phyloP scores from a whole-genome alignment of 2,888 invertebrate genomes.

The Glomeris marginata region DNA sequence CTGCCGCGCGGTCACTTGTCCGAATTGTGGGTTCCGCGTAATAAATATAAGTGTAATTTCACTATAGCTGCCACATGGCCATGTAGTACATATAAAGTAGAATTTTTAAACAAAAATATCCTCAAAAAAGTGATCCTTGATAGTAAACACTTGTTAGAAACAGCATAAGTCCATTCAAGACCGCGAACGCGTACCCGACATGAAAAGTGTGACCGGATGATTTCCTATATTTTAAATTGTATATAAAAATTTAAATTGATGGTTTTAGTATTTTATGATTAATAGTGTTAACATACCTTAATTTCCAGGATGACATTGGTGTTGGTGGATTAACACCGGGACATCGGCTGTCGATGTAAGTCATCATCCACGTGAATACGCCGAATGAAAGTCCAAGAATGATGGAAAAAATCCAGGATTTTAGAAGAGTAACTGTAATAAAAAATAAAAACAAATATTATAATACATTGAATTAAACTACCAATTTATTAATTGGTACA shows the following conservation, averaged over 20 bases:
- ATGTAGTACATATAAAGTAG: too few relatives aligned
- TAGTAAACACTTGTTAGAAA: not conserved
- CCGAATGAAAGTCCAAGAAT: not conserved
- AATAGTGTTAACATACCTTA: not conserved
- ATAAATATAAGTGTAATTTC: too few relatives aligned
- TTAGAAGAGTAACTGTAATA: too few relatives aligned
- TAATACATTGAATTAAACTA: too few relatives aligned
- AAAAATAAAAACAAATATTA: too few relatives aligned
- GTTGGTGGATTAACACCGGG: conserved; percentile 3
- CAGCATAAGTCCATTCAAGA: not conserved
- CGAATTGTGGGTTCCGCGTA: too few relatives aligned
- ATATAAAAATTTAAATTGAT: not conserved
- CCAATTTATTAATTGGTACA: too few relatives aligned
- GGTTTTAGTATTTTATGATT: not conserved
- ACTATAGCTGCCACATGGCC: too few relatives aligned
- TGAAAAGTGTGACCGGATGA: conserved; percentile 1
- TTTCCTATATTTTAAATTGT: conserved; percentile 1
- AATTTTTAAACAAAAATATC: too few relatives aligned
- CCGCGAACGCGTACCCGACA: not conserved
- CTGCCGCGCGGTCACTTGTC: too few relatives aligned
- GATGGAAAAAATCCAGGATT: not conserved
- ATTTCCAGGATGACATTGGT: not conserved
- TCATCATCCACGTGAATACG: conserved; percentile 6
- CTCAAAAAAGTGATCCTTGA: too few relatives aligned
- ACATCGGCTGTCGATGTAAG: conserved; percentile 2